Base-by-base conservation (phyloP, 1,140 invertebrate species). In the Steinernema khuongi region DNA sequence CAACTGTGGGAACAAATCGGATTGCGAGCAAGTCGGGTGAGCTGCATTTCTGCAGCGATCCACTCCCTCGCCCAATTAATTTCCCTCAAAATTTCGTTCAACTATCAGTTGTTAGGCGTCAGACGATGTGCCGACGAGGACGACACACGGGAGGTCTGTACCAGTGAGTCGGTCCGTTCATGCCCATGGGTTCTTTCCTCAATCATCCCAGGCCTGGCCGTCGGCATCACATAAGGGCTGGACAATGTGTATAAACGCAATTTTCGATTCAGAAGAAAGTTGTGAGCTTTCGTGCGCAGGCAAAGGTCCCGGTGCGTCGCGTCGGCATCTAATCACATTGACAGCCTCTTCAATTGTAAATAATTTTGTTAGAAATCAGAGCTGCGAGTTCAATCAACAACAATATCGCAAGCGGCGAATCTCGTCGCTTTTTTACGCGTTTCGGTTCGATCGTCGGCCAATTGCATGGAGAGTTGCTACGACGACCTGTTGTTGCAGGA, bases 341-440 rank as follows among this genome's bases (percentile, higher is more conserved):
- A 60, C 14, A 60, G 50, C 50, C 22, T 60, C 50, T 60, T 60
- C 50, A 60, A 60, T 60, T 60, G 50, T 60, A 22, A 60, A 60
- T 60, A 60, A 60, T 60, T 26, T 11, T 4, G 50, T 60, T 60
- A 60, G 50, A 60, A 60, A 60, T 60, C 50, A 60, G 50, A 60
- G 50, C 50, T 22, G 14, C 50, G 7, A 60, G 50, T 60, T 60
- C 50, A 60, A 60, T 17, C 22, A 26, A 26, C 50, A 26, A 26
- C 50, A 11, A n/a, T 60, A 60, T 60, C 14, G 22, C 14, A 17
- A 14, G 50, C 7, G 7, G 11, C 11, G 50, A 11, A 60, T n/a
- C 11, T 60, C 26, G 50, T 60, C 26, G 11, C 50, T 60, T 60
- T 60, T 26, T 17, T 60, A 22, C 50, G 11, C 50, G 50, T 60